These are phyloP conservation scores for Capricornis sumatraensis DNA, from an alignment of 2,113 vertebrate species.

Conservation along the genomic window DNA sequence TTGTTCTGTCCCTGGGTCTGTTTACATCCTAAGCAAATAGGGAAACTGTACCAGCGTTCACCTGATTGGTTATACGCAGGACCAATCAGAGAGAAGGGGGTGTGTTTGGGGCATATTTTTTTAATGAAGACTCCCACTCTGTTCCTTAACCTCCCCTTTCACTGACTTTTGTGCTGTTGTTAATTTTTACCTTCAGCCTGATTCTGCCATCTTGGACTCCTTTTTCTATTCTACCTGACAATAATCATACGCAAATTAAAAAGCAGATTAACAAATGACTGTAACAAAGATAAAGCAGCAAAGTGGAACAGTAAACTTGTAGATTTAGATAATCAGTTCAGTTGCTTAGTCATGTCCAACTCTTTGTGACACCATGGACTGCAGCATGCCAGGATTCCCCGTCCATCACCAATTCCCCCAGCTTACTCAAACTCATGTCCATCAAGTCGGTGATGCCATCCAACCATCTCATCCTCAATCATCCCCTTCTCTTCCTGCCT, in stretches of 20 bases:
- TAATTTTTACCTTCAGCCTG: neutral
- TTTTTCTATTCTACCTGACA: neutral
- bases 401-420: neutral
- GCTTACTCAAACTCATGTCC: neutral
- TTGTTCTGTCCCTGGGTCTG: neutral
- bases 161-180: neutral
- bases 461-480: neutral
- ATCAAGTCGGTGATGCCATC: neutral
- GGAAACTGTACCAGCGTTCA: neutral
- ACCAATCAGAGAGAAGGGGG: neutral
- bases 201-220: neutral
- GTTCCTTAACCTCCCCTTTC: neutral
- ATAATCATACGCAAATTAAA: neutral
- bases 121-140: neutral
- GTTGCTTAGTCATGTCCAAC: neutral
- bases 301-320: neutral
- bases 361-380: neutral
- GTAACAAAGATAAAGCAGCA: neutral
- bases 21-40: neutral
- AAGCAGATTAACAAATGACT: neutral
- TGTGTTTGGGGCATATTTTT: neutral
- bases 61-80: neutral
- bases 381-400: neutral
- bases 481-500: neutral
- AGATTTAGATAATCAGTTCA: neutral